Percentiles rank a stretch among this genome's conserved stretches.
phyloP scores from a whole-genome alignment of 2,797 vertebrate species.

The Galagoides demidoff region DNA sequence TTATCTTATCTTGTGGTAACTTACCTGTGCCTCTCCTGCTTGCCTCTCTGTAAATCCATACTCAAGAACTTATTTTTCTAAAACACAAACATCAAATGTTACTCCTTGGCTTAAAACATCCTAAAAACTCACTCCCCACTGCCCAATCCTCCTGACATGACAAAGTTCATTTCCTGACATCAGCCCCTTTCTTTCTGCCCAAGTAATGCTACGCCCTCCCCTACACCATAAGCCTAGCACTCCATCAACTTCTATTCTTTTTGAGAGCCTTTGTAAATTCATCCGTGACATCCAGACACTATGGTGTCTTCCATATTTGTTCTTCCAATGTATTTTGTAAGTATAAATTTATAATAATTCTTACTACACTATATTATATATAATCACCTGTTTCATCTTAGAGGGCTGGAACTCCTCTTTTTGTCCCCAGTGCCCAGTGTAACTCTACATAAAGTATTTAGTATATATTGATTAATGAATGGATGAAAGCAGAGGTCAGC shows the following conservation, averaged over 20 bases:
- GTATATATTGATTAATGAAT: not conserved
- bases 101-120: slow-evolving; percentile 38
- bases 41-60: not conserved
- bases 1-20: not conserved
- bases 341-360: not conserved
- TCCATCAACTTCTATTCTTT: not conserved
- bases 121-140: not conserved
- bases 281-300: not conserved
- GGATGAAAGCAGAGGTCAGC: not conserved
- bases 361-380: not conserved
- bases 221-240: not conserved
- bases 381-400: not conserved
- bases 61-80: not conserved
- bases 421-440: not conserved
- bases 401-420: not conserved
- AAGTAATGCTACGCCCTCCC: not conserved
- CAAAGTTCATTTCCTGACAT: slow-evolving; percentile 12
- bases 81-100: slow-evolving; percentile 14
- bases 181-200: not conserved
- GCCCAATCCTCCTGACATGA: not conserved
- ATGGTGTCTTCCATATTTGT: not conserved
- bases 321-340: not conserved
- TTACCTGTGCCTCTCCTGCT: not conserved
- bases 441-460: not conserved
- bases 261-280: not conserved